Percentiles rank a stretch among this genome's conserved stretches.
These are phyloP conservation scores for Epizoanthus stellaris DNA, from an alignment of 92 coral and sea anemone species.

Conservation along the genomic window DNA sequence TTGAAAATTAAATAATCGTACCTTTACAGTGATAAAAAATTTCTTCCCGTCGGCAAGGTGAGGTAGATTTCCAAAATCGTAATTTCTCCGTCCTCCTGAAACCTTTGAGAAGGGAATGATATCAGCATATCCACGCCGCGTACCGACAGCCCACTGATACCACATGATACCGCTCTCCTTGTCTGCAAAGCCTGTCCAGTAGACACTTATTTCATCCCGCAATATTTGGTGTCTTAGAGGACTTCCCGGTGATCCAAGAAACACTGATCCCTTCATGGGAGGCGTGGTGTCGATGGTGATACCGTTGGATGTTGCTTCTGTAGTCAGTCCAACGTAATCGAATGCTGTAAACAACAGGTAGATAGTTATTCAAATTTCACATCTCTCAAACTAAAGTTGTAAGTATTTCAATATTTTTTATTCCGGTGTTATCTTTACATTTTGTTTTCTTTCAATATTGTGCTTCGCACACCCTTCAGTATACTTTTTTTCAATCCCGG, in stretches of 20 bases:
- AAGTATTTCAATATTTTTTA: too few relatives aligned
- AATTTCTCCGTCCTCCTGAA: background rate
- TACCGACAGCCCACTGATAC: background rate
- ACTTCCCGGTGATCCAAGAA: background rate
- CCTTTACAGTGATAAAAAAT: background rate
- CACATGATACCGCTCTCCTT: background rate
- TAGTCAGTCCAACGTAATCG: background rate
- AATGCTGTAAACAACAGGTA: background rate
- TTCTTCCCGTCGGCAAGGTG: background rate
- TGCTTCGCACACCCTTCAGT: too few relatives aligned
- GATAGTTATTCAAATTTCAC: background rate
- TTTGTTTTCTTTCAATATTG: too few relatives aligned
- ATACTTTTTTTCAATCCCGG: too few relatives aligned
- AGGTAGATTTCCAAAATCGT: background rate
- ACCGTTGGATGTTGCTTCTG: background rate
- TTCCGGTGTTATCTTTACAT: too few relatives aligned
- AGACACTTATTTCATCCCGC: background rate
- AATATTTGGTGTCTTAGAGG: background rate
- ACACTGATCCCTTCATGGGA: background rate
- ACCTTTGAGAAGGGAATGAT: background rate
- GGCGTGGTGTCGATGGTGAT: slow-evolving; percentile 1
- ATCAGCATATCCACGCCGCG: background rate
- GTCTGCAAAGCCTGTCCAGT: background rate
- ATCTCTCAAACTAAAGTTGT: background rate
- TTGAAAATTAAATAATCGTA: background rate